A percentile compares a stretch with the other conserved stretches of the same genome.
Conservation (phyloP, 2,888 invertebrate species). For the Drosophila kambysellisi region DNA sequence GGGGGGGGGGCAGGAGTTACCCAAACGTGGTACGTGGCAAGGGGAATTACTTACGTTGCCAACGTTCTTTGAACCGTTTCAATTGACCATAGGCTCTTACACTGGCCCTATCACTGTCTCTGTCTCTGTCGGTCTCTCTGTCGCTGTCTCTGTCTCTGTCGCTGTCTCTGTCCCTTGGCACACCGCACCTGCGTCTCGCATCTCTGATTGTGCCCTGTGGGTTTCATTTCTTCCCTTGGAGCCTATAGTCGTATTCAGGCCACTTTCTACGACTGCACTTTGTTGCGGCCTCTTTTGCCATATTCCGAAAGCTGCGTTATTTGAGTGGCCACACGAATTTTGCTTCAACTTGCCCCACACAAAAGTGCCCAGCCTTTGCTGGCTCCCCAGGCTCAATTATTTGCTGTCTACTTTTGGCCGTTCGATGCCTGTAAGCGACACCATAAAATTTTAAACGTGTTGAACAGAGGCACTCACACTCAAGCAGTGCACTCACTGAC, state of each 20-base stretch:
- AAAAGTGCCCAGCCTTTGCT: constrained; percentile 25
- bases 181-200: constrained; percentile 15
- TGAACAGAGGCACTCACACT: constrained; percentile 37
- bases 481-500: constrained; percentile 55
- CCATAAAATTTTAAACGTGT: constrained; percentile 76
- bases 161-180: background rate
- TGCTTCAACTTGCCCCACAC: constrained; percentile 29
- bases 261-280: constrained; percentile 52
- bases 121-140: background rate
- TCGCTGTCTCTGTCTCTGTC: background rate
- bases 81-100: constrained; percentile 64
- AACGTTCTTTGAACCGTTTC: constrained; percentile 75
- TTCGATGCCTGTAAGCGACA: constrained; percentile 74
- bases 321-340: constrained; percentile 56
- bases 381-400: constrained; percentile 25
- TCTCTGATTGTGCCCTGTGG: constrained; percentile 38
- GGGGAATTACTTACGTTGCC: constrained; percentile 49
- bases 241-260: constrained; percentile 34
- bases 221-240: constrained; percentile 5
- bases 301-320: constrained; percentile 66
- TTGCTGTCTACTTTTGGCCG: constrained; percentile 19
- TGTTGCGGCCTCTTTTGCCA: constrained; percentile 45
- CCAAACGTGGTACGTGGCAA: constrained; percentile 49
- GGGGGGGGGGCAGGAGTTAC: constrained; percentile 14
- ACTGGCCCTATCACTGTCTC: background rate